Evolutionary conservation across 37 sponge, comb jelly and placozoan genomes (phyloP).

Genomic region (Axinella damicornis): DNA sequence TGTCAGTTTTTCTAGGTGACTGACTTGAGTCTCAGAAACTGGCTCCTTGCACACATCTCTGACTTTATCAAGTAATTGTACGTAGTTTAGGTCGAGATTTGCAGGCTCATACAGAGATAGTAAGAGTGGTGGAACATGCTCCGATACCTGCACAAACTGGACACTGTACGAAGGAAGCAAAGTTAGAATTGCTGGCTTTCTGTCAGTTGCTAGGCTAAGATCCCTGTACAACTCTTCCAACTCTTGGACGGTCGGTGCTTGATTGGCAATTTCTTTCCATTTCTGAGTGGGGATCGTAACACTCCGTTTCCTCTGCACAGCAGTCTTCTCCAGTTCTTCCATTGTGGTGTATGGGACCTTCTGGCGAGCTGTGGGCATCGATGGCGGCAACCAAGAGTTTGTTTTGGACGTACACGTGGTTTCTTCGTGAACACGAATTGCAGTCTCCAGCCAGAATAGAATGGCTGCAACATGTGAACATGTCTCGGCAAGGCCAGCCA

Average conservation of each 20-base stretch:
- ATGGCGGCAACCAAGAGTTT: constrained; percentile 45
- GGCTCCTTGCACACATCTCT: constrained; percentile 7
- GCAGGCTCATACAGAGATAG: constrained; percentile 29
- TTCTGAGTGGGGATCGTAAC: no score
- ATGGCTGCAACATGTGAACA: constrained; percentile 52
- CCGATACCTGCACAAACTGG: background rate
- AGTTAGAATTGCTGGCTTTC: constrained; percentile 12
- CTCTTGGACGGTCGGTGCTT: background rate
- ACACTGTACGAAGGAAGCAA: background rate
- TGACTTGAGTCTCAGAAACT: constrained; percentile 18
- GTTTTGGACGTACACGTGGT: constrained; percentile 20
- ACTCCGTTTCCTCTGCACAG: background rate
- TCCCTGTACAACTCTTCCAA: background rate
- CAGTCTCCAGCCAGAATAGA: constrained; percentile 29
- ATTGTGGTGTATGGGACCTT: constrained; percentile 3
- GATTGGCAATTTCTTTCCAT: background rate
- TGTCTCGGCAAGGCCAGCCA: constrained; percentile 56
- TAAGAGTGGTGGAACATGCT: constrained; percentile 26
- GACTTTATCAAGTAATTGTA: constrained; percentile 33
- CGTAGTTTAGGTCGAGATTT: constrained; percentile 25
- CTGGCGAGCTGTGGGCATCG: background rate
- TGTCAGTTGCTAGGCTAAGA: background rate
- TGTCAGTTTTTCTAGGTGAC: constrained; percentile 44
- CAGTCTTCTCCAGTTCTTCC: constrained; percentile 4
- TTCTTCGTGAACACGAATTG: background rate